Evolutionary conservation across 2,113 vertebrate genomes (phyloP).

Genomic region (Fregata magnificens): DNA sequence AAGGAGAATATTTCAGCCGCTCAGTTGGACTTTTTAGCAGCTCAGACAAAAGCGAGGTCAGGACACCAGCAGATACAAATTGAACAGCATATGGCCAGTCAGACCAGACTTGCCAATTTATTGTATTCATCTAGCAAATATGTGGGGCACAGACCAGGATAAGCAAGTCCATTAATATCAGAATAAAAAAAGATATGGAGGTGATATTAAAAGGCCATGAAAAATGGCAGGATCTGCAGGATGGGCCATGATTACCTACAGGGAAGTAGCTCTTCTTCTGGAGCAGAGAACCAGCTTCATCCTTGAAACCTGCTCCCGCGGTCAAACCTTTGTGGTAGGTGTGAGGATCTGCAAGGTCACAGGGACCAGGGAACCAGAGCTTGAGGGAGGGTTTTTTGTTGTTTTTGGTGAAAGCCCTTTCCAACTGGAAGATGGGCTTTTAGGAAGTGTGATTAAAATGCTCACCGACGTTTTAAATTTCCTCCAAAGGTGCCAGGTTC

Average conservation of each 20-base stretch:
- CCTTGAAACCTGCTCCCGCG: accelerated
- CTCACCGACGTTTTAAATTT: neutral
- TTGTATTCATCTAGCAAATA: neutral
- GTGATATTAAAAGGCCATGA: neutral
- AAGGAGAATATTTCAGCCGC: neutral
- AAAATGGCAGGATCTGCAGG: neutral
- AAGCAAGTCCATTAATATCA: neutral
- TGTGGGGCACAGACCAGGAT: neutral
- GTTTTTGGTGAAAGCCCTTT: neutral
- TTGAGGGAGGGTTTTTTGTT: neutral
- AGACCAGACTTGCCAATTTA: neutral
- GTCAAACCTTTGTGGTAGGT: neutral
- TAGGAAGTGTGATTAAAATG: neutral
- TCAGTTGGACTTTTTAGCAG: neutral
- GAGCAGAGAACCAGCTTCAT: neutral
- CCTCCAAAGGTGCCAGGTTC: neutral
- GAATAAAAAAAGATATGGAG: neutral
- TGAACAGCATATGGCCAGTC: constrained; percentile 27
- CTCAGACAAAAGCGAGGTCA: constrained; percentile 8
- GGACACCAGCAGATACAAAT: constrained; percentile 38
- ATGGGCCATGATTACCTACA: neutral
- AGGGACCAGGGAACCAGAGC: neutral
- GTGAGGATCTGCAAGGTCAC: neutral
- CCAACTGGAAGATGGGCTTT: neutral
- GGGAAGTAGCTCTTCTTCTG: neutral